Evolutionary conservation across 2,113 vertebrate genomes (phyloP).

Genomic region (Phaethornis superciliosus): DNA sequence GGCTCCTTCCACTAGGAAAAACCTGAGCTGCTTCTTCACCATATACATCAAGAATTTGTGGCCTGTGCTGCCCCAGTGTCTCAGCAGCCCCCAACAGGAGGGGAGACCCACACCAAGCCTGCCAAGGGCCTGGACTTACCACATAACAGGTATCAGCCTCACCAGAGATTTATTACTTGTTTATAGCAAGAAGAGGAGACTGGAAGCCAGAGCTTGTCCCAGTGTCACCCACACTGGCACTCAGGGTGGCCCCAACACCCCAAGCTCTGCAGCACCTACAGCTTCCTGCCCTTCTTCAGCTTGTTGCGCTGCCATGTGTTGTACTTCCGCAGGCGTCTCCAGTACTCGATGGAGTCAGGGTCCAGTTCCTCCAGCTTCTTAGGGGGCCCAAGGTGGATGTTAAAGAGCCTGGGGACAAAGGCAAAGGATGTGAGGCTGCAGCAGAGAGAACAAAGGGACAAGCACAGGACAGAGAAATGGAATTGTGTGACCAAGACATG

Average conservation of each 20-base stretch:
- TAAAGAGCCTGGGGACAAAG: conserved; percentile 81
- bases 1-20: fast-evolving
- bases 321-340: conserved; percentile 86
- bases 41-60: neutral
- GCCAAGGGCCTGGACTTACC: neutral
- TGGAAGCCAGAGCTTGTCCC: neutral
- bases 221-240: fast-evolving
- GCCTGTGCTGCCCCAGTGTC: neutral
- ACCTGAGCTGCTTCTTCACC: neutral
- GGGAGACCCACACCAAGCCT: fast-evolving
- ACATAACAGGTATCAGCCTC: neutral
- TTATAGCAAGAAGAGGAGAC: neutral
- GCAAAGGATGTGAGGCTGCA: fast-evolving
- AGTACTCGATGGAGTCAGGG: conserved; percentile 78
- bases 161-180: conserved; percentile 11
- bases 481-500: fast-evolving
- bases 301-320: conserved; percentile 86
- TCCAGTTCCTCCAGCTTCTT: conserved; percentile 85
- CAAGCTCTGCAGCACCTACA: conserved; percentile 60
- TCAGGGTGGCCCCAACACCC: fast-evolving
- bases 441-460: neutral
- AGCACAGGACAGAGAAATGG: fast-evolving
- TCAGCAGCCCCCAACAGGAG: fast-evolving
- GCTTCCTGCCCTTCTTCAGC: conserved; percentile 81
- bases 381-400: conserved; percentile 81